Conservation (phyloP, 2,113 vertebrate genomes). For the Ciconia boyciana region DNA sequence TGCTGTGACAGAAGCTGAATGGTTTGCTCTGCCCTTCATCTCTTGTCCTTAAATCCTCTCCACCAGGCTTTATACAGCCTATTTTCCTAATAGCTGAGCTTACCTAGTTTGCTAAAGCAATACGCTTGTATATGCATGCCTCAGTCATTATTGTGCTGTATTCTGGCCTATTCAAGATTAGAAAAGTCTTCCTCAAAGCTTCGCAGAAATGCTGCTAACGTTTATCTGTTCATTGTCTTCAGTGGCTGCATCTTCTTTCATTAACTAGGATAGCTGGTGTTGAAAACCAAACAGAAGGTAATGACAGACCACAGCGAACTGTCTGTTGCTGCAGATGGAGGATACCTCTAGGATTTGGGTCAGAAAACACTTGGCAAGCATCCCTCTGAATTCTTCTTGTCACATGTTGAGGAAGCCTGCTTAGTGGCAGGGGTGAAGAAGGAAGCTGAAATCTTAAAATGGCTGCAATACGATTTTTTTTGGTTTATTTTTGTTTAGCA, state of each 20-base stretch:
- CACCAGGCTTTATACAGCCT: neutral
- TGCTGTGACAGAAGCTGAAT: neutral
- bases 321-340: slow-evolving; percentile 58
- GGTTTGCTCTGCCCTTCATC: neutral
- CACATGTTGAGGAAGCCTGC: slow-evolving; percentile 33
- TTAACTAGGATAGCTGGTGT: slow-evolving; percentile 34
- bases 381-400: slow-evolving; percentile 55
- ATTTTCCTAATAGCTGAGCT: neutral
- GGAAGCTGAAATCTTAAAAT: slow-evolving; percentile 44
- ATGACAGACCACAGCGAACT: slow-evolving; percentile 42
- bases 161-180: neutral
- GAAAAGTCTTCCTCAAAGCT: neutral
- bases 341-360: slow-evolving; percentile 58
- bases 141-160: neutral
- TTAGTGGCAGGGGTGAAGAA: slow-evolving; percentile 35
- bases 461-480: neutral
- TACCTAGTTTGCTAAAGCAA: neutral
- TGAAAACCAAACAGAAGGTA: slow-evolving; percentile 63
- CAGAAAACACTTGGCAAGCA: slow-evolving; percentile 39
- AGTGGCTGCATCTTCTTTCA: slow-evolving; percentile 1
- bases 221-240: neutral
- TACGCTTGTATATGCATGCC: neutral
- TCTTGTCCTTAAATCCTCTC: neutral
- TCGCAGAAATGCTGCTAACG: neutral
- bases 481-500: slow-evolving; percentile 40